phyloP scores from a whole-genome alignment of 2,113 vertebrate genomes.

The Ptilonorhynchus violaceus region DNA sequence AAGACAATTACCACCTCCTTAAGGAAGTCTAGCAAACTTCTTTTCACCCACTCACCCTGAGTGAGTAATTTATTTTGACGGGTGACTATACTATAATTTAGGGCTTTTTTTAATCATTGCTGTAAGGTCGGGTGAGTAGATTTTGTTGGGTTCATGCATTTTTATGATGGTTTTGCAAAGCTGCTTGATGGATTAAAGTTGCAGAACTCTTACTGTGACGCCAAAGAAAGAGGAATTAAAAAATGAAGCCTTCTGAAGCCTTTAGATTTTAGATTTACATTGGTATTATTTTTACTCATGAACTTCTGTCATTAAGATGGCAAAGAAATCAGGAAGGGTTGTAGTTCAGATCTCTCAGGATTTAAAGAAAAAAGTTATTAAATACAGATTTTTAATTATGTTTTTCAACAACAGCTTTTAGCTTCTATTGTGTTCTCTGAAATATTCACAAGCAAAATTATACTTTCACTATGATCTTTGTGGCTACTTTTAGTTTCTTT shows the following conservation, averaged over 20 bases:
- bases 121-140: conserved; percentile 15
- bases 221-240: background rate
- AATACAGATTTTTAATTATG: background rate
- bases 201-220: background rate
- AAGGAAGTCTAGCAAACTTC: conserved; percentile 24
- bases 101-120: conserved; percentile 6
- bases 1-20: conserved; percentile 43
- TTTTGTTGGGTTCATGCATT: conserved; percentile 49
- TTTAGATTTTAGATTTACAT: background rate
- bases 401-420: background rate
- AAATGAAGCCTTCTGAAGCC: background rate
- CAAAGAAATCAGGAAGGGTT: background rate
- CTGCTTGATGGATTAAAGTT: conserved; percentile 19
- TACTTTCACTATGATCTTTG: background rate
- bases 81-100: conserved; percentile 48
- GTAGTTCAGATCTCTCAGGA: background rate
- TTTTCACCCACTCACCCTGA: conserved; percentile 34
- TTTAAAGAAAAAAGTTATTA: background rate
- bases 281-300: background rate
- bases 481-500: background rate
- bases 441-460: background rate
- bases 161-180: conserved; percentile 15
- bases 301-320: background rate
- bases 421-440: background rate
- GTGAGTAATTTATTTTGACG: conserved; percentile 62